A percentile compares a stretch with the other conserved stretches of the same genome.
Conservation (phyloP, 2,113 vertebrate species). For the Irena cyanogastra region DNA sequence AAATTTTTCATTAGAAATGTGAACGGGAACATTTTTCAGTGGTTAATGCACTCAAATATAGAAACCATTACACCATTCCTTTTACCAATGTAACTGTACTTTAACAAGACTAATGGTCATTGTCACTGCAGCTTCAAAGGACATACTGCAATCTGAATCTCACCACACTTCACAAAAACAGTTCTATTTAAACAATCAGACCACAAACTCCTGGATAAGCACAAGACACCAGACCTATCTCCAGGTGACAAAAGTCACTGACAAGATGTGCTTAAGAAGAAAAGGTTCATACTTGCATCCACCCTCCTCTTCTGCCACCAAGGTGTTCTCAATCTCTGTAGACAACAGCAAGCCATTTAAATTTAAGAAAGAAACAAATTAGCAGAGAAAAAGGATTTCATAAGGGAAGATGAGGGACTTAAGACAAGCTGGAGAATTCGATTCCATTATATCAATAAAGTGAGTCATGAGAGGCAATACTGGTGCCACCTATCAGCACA, state of each 20-base stretch:
- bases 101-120: background rate
- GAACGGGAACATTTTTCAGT: background rate
- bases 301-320: fast-evolving
- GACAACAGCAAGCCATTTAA: background rate
- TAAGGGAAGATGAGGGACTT: background rate
- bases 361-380: background rate
- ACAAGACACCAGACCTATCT: background rate
- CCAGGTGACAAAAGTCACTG: background rate
- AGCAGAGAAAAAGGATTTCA: background rate
- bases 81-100: background rate
- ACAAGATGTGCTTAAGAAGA: background rate
- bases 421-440: background rate
- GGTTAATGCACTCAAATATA: slow-evolving; percentile 17
- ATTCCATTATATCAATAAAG: background rate
- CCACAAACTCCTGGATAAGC: background rate
- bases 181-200: background rate
- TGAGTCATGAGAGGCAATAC: background rate
- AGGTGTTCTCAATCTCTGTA: background rate
- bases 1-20: slow-evolving; percentile 7
- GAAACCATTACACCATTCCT: background rate
- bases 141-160: background rate
- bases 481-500: background rate
- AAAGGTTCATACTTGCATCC: background rate
- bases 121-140: background rate
- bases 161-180: background rate